phyloP scores from a whole-genome alignment of 2,797 vertebrate genomes.

The Streptopelia turtur region DNA sequence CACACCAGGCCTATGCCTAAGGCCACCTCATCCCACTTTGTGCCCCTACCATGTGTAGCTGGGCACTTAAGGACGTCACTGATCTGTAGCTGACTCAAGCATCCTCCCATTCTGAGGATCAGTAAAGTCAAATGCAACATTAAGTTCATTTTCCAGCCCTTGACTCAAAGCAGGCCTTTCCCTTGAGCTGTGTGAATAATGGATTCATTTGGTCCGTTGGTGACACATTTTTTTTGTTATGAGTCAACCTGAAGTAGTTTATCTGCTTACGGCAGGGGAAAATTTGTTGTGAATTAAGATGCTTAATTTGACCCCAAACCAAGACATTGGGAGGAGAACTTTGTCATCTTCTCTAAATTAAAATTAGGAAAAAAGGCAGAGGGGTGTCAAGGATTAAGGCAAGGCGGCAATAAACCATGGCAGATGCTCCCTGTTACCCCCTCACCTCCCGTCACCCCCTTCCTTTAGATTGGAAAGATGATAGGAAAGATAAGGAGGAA shows the following conservation, averaged over 20 bases:
- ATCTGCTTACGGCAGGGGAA: neutral
- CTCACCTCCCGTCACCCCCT: too few relatives aligned
- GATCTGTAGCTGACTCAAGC: fast-evolving
- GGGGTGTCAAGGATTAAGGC: too few relatives aligned
- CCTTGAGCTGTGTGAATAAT: neutral
- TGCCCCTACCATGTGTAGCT: fast-evolving
- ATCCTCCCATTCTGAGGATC: neutral
- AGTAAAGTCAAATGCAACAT: neutral
- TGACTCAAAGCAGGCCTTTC: neutral
- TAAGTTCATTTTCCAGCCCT: neutral
- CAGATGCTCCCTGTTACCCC: too few relatives aligned
- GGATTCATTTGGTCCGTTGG: fast-evolving
- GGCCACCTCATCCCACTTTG: neutral
- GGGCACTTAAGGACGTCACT: fast-evolving
- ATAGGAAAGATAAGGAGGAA: too few relatives aligned
- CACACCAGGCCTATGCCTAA: neutral
- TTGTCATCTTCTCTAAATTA: neutral
- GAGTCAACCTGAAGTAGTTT: neutral
- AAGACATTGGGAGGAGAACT: neutral
- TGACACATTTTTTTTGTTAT: neutral
- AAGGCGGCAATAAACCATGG: too few relatives aligned
- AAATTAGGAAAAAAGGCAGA: neutral
- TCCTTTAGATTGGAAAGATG: too few relatives aligned
- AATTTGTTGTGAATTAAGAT: neutral
- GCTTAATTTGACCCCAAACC: neutral